phyloP scores from a whole-genome alignment of 2,888 invertebrate species.

The Drosophila mayaguana region DNA sequence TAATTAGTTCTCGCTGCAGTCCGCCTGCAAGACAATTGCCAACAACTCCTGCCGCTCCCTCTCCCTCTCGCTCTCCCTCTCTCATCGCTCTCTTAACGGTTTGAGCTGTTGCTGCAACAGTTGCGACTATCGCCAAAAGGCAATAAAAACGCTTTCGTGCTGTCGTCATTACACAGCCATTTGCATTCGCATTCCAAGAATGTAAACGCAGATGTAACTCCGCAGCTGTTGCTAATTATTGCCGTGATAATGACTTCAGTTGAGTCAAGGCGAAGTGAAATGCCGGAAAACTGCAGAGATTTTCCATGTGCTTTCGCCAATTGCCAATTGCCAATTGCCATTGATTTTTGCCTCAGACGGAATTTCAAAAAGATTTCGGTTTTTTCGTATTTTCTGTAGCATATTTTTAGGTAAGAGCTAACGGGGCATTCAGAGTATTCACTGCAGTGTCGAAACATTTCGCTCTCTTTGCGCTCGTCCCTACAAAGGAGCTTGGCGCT shows the following conservation, averaged over 20 bases:
- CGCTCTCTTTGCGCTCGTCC: background rate
- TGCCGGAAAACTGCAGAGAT: background rate
- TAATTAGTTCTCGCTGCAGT: slow-evolving; percentile 9
- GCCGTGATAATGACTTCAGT: slow-evolving; percentile 7
- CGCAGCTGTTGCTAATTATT: slow-evolving; percentile 8
- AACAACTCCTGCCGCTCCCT: background rate
- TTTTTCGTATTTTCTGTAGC: background rate
- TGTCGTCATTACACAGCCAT: slow-evolving; percentile 6
- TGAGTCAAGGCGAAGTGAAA: background rate
- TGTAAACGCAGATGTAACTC: background rate
- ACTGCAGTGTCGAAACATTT: background rate
- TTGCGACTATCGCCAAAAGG: slow-evolving; percentile 6
- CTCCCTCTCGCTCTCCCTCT: no score
- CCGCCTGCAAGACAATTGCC: slow-evolving; percentile 1
- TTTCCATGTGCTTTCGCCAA: background rate
- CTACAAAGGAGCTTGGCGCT: background rate
- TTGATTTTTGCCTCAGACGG: background rate
- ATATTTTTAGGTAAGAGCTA: background rate
- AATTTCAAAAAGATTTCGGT: background rate
- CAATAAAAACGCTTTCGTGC: background rate
- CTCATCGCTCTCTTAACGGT: background rate
- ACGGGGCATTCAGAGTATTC: background rate
- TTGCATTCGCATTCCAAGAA: slow-evolving; percentile 2
- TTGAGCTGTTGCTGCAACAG: background rate
- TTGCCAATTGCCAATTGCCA: background rate